Evolutionary conservation across 2,888 invertebrate genomes (phyloP).

Genomic region (Nebria salina): DNA sequence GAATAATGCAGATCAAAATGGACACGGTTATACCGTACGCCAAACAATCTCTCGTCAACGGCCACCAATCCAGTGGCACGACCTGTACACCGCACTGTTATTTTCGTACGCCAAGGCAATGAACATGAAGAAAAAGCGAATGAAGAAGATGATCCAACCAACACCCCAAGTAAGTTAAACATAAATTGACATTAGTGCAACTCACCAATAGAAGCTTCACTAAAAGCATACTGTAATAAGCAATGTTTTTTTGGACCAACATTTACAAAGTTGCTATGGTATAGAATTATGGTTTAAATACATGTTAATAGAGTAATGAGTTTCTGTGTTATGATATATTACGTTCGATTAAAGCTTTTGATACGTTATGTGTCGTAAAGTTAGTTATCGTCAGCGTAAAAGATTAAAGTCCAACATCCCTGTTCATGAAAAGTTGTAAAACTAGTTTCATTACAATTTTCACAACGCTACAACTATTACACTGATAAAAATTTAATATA

Average conservation of each 20-base stretch:
- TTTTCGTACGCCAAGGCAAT: background rate
- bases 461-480: too few species aligned
- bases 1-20: conserved; percentile 75
- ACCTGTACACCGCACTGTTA: conserved; percentile 67
- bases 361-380: background rate
- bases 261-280: too few species aligned
- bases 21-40: conserved; percentile 80
- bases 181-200: background rate
- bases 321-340: background rate
- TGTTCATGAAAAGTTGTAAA: too few species aligned
- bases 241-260: background rate
- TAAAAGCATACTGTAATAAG: background rate
- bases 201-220: background rate
- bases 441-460: too few species aligned
- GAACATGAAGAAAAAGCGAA: background rate
- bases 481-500: too few species aligned
- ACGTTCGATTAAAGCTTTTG: background rate
- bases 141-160: conserved; percentile 6
- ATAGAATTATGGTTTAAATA: background rate
- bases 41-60: conserved; percentile 78
- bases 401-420: too few species aligned
- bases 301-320: background rate
- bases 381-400: background rate
- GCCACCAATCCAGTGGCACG: conserved; percentile 81
- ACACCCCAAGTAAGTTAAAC: background rate